Conservation (phyloP, 2,888 invertebrate species). For the Epinotia nisella region DNA sequence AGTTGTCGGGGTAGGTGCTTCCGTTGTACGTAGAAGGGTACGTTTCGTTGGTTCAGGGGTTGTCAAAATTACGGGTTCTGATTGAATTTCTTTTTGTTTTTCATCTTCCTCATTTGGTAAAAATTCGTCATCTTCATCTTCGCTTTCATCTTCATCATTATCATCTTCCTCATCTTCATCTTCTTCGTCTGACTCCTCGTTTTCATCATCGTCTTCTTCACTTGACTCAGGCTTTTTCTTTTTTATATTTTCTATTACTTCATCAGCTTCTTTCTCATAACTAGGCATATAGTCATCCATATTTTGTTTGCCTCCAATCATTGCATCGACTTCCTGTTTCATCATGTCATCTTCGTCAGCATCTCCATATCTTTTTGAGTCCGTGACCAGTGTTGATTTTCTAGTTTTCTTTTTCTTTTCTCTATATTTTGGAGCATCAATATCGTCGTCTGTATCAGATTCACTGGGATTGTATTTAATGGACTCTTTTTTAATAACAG, state of each 20-base stretch:
- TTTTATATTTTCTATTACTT: constrained; percentile 48
- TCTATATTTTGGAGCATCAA: constrained; percentile 62
- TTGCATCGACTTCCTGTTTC: constrained; percentile 71
- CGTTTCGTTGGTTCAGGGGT: constrained; percentile 71
- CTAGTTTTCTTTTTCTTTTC: constrained; percentile 76
- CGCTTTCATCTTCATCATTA: constrained; percentile 45
- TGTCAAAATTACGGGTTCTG: constrained; percentile 48
- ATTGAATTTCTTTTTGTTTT: not conserved
- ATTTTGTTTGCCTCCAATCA: constrained; percentile 71
- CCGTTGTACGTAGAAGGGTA: constrained; percentile 68
- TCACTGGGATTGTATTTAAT: constrained; percentile 43
- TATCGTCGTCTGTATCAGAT: constrained; percentile 46
- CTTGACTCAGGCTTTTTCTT: constrained; percentile 45
- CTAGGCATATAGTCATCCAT: constrained; percentile 72
- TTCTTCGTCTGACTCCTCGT: constrained; percentile 51
- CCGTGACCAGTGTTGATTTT: constrained; percentile 77
- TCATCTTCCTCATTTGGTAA: constrained; percentile 41
- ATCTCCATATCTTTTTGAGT: constrained; percentile 74
- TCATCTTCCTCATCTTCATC: constrained; percentile 49
- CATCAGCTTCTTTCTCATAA: constrained; percentile 68
- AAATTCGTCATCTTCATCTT: constrained; percentile 29
- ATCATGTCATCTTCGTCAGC: constrained; percentile 64
- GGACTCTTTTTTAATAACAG: constrained; percentile 44
- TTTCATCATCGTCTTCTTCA: constrained; percentile 51
- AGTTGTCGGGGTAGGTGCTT: constrained; percentile 62